Evolutionary conservation across 1,140 invertebrate genomes (phyloP).

Genomic region (Lepidurus couesii): DNA sequence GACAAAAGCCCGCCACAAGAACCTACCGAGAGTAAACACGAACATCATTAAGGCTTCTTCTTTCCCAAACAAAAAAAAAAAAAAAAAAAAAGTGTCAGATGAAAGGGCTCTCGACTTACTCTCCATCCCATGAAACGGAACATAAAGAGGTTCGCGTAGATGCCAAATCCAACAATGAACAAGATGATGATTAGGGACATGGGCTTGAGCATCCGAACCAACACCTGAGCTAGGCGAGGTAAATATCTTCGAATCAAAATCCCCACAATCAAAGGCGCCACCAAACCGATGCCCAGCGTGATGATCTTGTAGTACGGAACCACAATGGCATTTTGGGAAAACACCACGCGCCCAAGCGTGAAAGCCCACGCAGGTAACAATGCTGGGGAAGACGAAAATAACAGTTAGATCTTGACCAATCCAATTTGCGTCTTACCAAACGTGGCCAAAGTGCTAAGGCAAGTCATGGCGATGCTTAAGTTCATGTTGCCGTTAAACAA

Average conservation of each 20-base stretch:
- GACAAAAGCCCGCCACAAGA: conserved; percentile 67
- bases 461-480: conserved; percentile 87
- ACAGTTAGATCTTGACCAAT: conserved; percentile 29
- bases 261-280: conserved; percentile 77
- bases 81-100: background rate
- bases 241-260: conserved; percentile 47
- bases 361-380: conserved; percentile 95
- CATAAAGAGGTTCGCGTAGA: conserved; percentile 83
- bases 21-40: conserved; percentile 53
- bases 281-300: conserved; percentile 64
- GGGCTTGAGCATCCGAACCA: conserved; percentile 76
- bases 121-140: conserved; percentile 77
- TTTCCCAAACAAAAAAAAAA: background rate
- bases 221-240: conserved; percentile 59
- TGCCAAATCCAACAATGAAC: conserved; percentile 85
- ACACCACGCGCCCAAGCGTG: conserved; percentile 78
- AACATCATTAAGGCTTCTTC: background rate
- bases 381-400: conserved; percentile 50
- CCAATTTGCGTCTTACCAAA: conserved; percentile 57
- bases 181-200: conserved; percentile 76
- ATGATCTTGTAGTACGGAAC: conserved; percentile 79
- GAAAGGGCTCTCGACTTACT: conserved; percentile 50
- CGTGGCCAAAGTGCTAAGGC: conserved; percentile 74
- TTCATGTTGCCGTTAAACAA: conserved; percentile 81
- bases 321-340: conserved; percentile 58